Conservation (phyloP, 2,797 vertebrate genomes). For the Otus scops region DNA sequence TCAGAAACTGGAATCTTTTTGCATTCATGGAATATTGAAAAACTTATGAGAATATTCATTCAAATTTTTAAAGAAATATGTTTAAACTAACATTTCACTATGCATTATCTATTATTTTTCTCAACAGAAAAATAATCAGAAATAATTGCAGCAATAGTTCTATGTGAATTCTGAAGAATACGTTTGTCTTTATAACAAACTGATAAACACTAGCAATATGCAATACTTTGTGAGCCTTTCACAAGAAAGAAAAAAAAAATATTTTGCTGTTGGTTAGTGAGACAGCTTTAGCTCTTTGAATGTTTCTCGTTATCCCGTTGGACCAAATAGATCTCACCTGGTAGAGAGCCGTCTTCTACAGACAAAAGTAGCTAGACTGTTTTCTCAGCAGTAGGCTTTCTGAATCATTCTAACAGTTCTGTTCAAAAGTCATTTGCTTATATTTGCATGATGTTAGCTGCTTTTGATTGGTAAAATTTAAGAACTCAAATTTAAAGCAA, state of each 20-base stretch:
- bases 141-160: background rate
- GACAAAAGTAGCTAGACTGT: background rate
- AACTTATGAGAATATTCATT: background rate
- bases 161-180: background rate
- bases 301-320: background rate
- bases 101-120: background rate
- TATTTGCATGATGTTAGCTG: background rate
- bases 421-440: background rate
- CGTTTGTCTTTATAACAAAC: background rate
- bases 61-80: background rate
- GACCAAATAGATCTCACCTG: background rate
- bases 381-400: background rate
- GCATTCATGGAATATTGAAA: background rate
- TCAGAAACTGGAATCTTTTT: background rate
- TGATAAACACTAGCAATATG: background rate
- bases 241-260: background rate
- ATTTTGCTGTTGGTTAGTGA: background rate
- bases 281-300: background rate
- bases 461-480: constrained; percentile 10
- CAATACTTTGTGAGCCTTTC: background rate
- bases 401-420: background rate
- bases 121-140: background rate
- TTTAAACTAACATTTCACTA: background rate
- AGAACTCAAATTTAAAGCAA: constrained; percentile 2
- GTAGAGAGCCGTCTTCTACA: background rate